Evolutionary conservation across 92 coral and sea anemone species (phyloP), one percentile per base, ranked within the genome.

Genomic region (Chrysogorgia sp.): DNA sequence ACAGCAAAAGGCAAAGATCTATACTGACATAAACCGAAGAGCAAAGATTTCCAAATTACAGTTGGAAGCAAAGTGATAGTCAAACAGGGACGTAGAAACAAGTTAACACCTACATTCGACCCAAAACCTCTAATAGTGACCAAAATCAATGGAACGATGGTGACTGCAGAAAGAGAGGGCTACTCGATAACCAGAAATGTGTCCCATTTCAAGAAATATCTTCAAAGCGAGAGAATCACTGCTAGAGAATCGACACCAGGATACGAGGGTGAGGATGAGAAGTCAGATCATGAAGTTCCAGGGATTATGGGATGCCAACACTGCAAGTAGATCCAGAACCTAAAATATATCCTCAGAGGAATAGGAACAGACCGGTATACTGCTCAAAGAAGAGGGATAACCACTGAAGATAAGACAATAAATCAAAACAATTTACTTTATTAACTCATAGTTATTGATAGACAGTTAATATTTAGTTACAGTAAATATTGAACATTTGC

Each of bases 111-210:
- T 21, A 8, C 58, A 63, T 77, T 77, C 47, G 57, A 58, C 52
- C 81, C 81, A 8, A 59, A 75, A 29, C 81, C 68, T 6, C 40
- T 75, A 40, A 35, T 47, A 19, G 81, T 75, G 31, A 75, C 40
- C 67, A 9, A 30, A 75, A 69, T 75, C 41, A 55, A 75, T 28
- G 81, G 81, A 48, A 59, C 70, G n/a, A 75, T 75, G 81, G 10
- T 58, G 20, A 75, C 81, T 2, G 69, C 81, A 7, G 50, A 56
- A 59, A 20, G 81, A 58, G 35, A 24, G 15, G 49, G 40, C 22
- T 75, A 75, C 49, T 19, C 28, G 58, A 40, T 75, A 34, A 75
- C 81, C 35, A 40, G 81, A 47, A 75, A 75, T 33, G 69, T 75
- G 10, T 75, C 69, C 29, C 69, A 75, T 56, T 75, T 75, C 52